Evolutionary conservation across 2,113 vertebrate genomes (phyloP).

Genomic region (Archocentrus centrarchus): DNA sequence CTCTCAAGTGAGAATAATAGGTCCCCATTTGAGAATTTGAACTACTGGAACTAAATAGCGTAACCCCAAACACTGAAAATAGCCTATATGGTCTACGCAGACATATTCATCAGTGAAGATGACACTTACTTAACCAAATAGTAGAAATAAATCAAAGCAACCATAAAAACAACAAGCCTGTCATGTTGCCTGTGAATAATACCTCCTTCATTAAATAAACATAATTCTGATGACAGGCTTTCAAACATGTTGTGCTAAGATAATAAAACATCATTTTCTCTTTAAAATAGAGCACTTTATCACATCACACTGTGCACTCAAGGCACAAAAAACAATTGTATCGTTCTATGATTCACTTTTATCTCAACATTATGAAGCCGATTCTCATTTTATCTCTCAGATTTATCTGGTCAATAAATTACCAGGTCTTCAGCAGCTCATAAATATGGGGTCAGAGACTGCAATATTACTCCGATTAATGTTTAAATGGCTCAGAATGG

Average conservation of each 20-base stretch:
- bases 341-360: constrained; percentile 1
- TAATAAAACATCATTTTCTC: not conserved
- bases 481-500: constrained; percentile 42
- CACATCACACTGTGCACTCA: not conserved
- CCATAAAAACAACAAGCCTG: not conserved
- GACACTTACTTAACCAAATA: too few species aligned
- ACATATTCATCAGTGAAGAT: not conserved
- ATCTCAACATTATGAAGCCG: not conserved
- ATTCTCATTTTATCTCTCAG: constrained; percentile 35
- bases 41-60: too few species aligned
- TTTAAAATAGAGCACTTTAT: not conserved
- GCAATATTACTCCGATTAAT: constrained; percentile 58
- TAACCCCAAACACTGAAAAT: not conserved
- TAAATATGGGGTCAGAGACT: constrained; percentile 56
- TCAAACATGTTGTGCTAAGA: not conserved
- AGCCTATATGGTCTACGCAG: not conserved
- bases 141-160: not conserved
- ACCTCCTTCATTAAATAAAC: not conserved
- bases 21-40: too few species aligned
- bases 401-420: constrained; percentile 66
- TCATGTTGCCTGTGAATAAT: not conserved
- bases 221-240: not conserved
- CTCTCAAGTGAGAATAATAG: too few species aligned
- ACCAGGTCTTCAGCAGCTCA: constrained; percentile 35
- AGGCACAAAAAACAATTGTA: not conserved